Evolutionary conservation across 2,797 vertebrate species (phyloP), one percentile per base, ranked within the genome.

Genomic region (Notoglanidium macrostoma): DNA sequence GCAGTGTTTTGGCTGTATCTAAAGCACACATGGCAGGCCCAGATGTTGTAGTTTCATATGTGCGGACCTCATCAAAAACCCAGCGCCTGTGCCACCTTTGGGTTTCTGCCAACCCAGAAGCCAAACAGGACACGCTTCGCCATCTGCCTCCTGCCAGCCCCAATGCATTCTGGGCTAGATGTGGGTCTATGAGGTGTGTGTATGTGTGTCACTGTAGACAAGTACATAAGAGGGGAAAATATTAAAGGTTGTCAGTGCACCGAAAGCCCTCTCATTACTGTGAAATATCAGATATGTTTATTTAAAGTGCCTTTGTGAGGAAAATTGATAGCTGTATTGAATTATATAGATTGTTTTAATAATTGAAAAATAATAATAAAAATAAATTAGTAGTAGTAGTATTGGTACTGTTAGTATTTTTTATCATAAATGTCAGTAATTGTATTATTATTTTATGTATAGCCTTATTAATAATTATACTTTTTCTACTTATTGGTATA

Each of bases 11-110:
- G 95, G 96, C 96, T 95, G 93, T 94, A 94, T 92, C 93, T 74
- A 89, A 91, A 91, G 93, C 92, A 96, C 97, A 97, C 97, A 97
- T 97, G 97, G 96, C 90, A 87, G 81, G 93, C 96, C 96, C 97
- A 97, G 97, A 97, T 98, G 97, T 97, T 97, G 88, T 89, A 91
- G 94, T 92, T 95, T 94, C 94, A 88, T 95, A 91, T 96, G 95
- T 95, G 96, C 95, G 89, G 92, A 93, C 95, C 96, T 97, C 96
- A 96, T 96, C 96, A 96, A 95, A 95, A 90, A 95, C 92, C 94
- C 61, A 94, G 90, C 90, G 93, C 91, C 78, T 86, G 93, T 93
- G 78, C 91, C 93, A 95, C 94, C 92, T 94, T 92, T 91, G 94
- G 96, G 95, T 93, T 84, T 85, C 84, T 70, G 88, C 94, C 87